Conservation (phyloP, 1,140 invertebrate species). For the Bombus difficillimus region DNA sequence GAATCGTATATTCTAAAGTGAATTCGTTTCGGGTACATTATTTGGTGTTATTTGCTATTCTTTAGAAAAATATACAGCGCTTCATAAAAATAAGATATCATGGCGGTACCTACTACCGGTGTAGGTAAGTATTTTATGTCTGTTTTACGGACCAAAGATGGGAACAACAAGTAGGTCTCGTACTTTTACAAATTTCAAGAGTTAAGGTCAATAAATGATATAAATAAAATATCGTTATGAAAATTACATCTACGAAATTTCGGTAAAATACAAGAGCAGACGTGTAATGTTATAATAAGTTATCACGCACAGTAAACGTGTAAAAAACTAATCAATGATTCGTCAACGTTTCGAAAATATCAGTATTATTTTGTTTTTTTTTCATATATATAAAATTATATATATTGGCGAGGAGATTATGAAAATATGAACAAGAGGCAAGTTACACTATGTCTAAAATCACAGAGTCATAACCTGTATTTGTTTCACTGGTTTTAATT, state of each 20-base stretch:
- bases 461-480: conserved; percentile 59
- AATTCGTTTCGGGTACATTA: conserved; percentile 30
- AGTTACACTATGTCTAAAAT: conserved; percentile 46
- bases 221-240: not conserved
- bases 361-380: conserved; percentile 8
- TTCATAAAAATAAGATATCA: conserved; percentile 74
- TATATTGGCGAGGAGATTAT: not conserved
- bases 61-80: conserved; percentile 70
- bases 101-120: conserved; percentile 82
- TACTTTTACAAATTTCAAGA: not conserved
- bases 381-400: not conserved
- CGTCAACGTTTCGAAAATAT: not conserved
- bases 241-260: not conserved
- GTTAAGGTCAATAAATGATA: not conserved
- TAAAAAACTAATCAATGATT: conserved; percentile 28
- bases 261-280: conserved; percentile 7
- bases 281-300: conserved; percentile 25
- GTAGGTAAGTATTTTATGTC: conserved; percentile 78
- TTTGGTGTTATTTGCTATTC: conserved; percentile 48
- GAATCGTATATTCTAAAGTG: conserved; percentile 42
- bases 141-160: conserved; percentile 41
- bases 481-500: conserved; percentile 15
- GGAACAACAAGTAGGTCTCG: not conserved
- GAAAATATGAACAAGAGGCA: conserved; percentile 17
- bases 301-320: conserved; percentile 40